phyloP scores from a whole-genome alignment of 2,888 invertebrate species.

The Andricus quercusramuli region DNA sequence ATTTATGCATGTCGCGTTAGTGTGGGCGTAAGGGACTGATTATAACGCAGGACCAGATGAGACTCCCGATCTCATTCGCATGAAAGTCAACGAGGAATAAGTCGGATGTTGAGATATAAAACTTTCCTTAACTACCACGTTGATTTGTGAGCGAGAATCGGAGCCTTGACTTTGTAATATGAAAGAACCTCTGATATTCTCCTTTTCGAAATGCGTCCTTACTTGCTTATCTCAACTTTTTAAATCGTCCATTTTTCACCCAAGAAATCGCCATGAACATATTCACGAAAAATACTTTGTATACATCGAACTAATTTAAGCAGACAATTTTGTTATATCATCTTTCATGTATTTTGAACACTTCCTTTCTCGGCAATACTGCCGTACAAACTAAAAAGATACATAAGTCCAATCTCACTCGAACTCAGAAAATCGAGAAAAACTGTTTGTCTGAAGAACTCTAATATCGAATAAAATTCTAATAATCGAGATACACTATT shows the following conservation, averaged over 20 bases:
- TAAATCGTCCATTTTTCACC: neutral
- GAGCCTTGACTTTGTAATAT: neutral
- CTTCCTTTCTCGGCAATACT: no score
- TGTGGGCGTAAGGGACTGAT: conserved; percentile 66
- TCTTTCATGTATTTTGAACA: no score
- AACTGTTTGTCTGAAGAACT: no score
- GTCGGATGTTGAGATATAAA: conserved; percentile 14
- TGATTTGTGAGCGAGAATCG: conserved; percentile 23
- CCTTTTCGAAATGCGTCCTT: neutral
- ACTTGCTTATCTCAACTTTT: neutral
- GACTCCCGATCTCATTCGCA: conserved; percentile 25
- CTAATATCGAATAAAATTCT: no score
- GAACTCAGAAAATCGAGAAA: no score
- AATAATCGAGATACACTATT: no score
- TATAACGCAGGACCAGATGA: conserved; percentile 53
- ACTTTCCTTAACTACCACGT: neutral
- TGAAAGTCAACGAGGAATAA: neutral
- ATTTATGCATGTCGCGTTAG: conserved; percentile 64
- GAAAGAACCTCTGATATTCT: neutral
- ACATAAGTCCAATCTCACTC: no score
- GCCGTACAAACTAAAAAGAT: no score
- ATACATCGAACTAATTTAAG: no score
- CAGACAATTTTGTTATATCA: no score
- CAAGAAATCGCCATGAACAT: neutral
- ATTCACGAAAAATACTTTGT: neutral